Evolutionary conservation across 2,113 vertebrate genomes (phyloP), one percentile per base, ranked within the genome.

Genomic region (Ibidorhyncha struthersii): DNA sequence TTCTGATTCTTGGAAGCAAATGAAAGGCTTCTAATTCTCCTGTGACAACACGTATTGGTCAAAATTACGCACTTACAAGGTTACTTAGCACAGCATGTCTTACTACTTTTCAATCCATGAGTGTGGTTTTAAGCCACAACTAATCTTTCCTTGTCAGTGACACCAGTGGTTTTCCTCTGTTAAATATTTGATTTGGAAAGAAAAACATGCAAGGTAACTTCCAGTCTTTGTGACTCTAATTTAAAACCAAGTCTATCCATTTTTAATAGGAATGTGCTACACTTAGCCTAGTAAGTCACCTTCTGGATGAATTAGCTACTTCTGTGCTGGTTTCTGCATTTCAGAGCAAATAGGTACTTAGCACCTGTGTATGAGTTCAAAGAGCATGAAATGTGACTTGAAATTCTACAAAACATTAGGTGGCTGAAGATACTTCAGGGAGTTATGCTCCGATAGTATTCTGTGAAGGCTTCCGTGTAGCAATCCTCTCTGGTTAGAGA

Each of bases 151-250:
- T 80, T 90, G 92, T 89, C 91, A 87, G 65, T 96, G 83, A 96
- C 85, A 95, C 92, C 92, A 59, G 22, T 84, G 74, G 59, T 92
- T 97, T 97, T 97, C 93, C 96, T 97, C 63, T 94, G 47, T 93
- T 98, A 95, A 98, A 97, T 97, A 98, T 97, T 98, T 97, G 69
- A 98, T 98, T 95, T 96, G 97, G 97, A 97, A 98, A 97, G 90
- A 88, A 83, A 96, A 97, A 70, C 94, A 62, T 76, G 45, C 86
- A 74, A 73, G 87, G 52, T 86, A 90, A 73, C 92, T 97, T 91
- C 94, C 70, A 91, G 81, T 95, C 91, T 71, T 74, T 81, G 76
- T 30, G 49, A 86, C 95, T 91, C 86, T 93, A 93, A 86, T 87
- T 96, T 97, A 92, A 97, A 97, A 80, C 86, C 41, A 76, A 73